These are phyloP conservation scores for Acanthochromis polyacanthus DNA, from an alignment of 2,113 vertebrate genomes.

Conservation along the genomic window DNA sequence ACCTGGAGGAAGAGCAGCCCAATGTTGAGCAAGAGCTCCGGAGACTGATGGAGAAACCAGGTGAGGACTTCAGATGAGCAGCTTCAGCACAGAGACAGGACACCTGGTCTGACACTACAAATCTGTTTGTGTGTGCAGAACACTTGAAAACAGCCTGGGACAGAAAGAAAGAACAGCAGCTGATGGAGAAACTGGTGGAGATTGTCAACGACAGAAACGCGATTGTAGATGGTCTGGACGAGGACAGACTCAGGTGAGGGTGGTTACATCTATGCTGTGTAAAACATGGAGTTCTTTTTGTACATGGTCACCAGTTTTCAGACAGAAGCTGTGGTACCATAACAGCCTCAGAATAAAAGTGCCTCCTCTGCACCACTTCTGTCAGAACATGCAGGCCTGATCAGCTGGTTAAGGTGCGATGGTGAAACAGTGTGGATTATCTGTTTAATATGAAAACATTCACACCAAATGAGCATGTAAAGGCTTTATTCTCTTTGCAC, in stretches of 20 bases:
- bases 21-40: conserved; percentile 90
- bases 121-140: conserved; percentile 78
- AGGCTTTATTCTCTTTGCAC: too few relatives aligned
- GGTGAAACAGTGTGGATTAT: too few relatives aligned
- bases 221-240: conserved; percentile 93
- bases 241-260: conserved; percentile 92
- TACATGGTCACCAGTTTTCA: background rate
- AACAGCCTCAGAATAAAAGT: too few relatives aligned
- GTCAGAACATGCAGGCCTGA: too few relatives aligned
- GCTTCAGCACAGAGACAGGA: background rate
- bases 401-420: too few relatives aligned
- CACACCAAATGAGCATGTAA: too few relatives aligned
- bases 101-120: background rate
- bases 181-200: conserved; percentile 89
- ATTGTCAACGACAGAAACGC: conserved; percentile 91
- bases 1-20: conserved; percentile 91
- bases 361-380: too few relatives aligned
- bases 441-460: too few relatives aligned
- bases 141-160: conserved; percentile 85
- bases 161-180: conserved; percentile 85
- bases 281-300: background rate
- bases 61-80: conserved; percentile 68
- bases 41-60: conserved; percentile 88
- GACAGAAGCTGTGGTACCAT: too few relatives aligned
- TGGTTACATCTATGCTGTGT: background rate